Conservation (phyloP, 2,888 invertebrate genomes). For the Melanostoma mellinum region DNA sequence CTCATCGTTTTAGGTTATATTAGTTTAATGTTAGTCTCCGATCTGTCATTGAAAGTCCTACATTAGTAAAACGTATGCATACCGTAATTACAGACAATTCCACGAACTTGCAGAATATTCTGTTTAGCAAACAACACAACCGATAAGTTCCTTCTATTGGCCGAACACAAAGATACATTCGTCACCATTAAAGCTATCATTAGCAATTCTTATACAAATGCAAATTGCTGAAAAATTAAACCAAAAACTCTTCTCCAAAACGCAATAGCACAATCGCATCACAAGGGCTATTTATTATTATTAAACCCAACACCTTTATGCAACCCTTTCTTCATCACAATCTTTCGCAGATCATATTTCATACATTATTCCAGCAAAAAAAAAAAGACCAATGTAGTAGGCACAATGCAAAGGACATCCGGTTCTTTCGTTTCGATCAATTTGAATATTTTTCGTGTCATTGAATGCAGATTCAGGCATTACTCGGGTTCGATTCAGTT, state of each 20-base stretch:
- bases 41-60: too few relatives aligned
- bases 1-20: too few relatives aligned
- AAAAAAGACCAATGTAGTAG: constrained; percentile 19
- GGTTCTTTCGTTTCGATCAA: constrained; percentile 74
- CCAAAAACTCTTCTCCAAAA: constrained; percentile 22
- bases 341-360: constrained; percentile 68
- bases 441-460: constrained; percentile 76
- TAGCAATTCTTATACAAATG: constrained; percentile 45
- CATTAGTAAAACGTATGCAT: too few relatives aligned
- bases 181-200: constrained; percentile 41
- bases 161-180: not conserved
- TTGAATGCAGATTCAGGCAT: constrained; percentile 75
- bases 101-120: too few relatives aligned
- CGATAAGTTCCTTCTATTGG: too few relatives aligned
- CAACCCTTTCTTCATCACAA: constrained; percentile 61
- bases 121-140: not conserved
- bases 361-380: constrained; percentile 43
- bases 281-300: constrained; percentile 11
- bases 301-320: constrained; percentile 56
- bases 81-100: too few relatives aligned
- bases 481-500: constrained; percentile 73
- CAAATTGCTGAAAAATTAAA: constrained; percentile 23
- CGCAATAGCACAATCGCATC: constrained; percentile 17
- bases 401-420: constrained; percentile 65
- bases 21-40: too few relatives aligned